Evolutionary conservation across 1,140 invertebrate species (phyloP), one percentile per base, ranked within the genome.

Genomic region (Monomorium pharaonis): DNA sequence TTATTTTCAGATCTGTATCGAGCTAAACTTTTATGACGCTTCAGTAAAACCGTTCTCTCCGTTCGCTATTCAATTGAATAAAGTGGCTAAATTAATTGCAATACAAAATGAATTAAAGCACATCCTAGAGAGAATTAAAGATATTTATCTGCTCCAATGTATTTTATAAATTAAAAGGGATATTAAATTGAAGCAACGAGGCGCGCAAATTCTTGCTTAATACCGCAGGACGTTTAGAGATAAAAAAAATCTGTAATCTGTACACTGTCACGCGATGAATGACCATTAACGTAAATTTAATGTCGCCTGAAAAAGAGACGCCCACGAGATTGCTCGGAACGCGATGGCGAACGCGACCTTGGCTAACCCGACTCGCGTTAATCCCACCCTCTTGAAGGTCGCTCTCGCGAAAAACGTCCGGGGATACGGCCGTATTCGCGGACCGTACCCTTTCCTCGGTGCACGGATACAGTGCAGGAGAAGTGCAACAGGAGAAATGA

Each of bases 401-500:
- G 30, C 21, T 49, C 47, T 27, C 14, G 51, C 49, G n/a, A 76
- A 78, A 87, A 86, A 70, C 24, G 6, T 51, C 24, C 14, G n/a
- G n/a, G 37, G 27, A 78, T 76, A 65, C 77, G 84, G 84, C 87
- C 78, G 65, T 78, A 65, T 14, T 21, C 24, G 58, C 54, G 62
- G 21, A 27, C 33, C 1, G 21, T 47, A 56, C 72, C n/a, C 33
- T 75, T 27, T 69, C 51, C 10, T n/a, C 49, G 62, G 6, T 30
- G 30, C 24, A 44, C 42, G 80, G 75, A n/a, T 80, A 42, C 69
- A 51, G 77, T 80, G 87, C n/a, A n/a, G n/a, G n/a, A n/a, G n/a
- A n/a, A 77, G 86, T 83, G 51, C 69, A 86, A 70, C 81, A 84
- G 85, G 86, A 81, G 78, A 81, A 89, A 92, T 87, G 90, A 88